Evolutionary conservation across 2,113 vertebrate species (phyloP), one percentile per base, ranked within the genome.

Genomic region (Pampusana beccarii): DNA sequence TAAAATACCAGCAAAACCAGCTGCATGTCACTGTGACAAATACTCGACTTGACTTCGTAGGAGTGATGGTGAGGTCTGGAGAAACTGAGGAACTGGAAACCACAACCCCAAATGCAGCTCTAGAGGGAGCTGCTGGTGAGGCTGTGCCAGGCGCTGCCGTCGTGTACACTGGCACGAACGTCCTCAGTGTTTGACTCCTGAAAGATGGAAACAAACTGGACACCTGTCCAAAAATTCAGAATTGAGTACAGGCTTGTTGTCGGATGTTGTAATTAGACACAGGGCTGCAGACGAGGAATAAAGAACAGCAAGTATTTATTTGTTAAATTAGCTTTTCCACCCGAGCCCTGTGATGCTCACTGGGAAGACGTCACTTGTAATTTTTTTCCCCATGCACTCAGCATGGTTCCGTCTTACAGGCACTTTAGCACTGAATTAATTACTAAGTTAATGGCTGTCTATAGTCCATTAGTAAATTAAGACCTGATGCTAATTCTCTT

Each of bases 351-450:
- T 42, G 72, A 66, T 51, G n/a, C 72, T 90, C 24, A 21, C 84
- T 74, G 81, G 64, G 62, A 91, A 95, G 85, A 90, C 36, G 24
- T 95, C 92, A 79, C 81, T 90, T 80, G 48, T 36, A 38, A 67
- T 93, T 83, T 80, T 94, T 91, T 91, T 29, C 21, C 53, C 18
- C 0, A 0, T 86, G 91, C 74, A 75, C 89, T 95, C 97, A 94
- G 89, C 2, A 0, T 93, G 89, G 54, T 40, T 96, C 92, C 3
- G 0, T 96, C 75, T 93, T 80, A 80, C 85, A 86, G 94, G 82
- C 93, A 95, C 95, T 96, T 96, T 90, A 97, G 95, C 89, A 88
- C 82, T 89, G 95, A 96, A 96, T 96, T 97, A 97, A 97, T 97
- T 96, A 86, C 81, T 90, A 60, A 8, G 2, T 94, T 95, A 97